phyloP scores from a whole-genome alignment of 1,140 invertebrate species.

The Pseudomyrmex sp. region DNA sequence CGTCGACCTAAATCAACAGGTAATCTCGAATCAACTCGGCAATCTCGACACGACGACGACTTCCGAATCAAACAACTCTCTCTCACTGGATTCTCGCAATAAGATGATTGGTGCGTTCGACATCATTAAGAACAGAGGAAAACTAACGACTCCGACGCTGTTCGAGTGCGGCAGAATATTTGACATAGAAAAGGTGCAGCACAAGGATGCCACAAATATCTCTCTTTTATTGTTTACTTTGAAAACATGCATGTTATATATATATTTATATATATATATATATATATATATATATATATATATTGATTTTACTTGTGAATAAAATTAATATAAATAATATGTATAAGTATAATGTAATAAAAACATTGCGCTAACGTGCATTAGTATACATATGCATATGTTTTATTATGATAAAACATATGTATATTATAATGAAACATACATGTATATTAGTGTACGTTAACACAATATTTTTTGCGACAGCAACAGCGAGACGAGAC shows the following conservation, averaged over 20 bases:
- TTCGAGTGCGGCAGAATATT: constrained; percentile 62
- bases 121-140: constrained; percentile 65
- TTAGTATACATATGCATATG: too few species aligned
- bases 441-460: neutral
- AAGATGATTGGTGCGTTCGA: constrained; percentile 45
- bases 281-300: too few species aligned
- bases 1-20: neutral
- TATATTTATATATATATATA: too few species aligned
- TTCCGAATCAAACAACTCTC: constrained; percentile 1
- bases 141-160: constrained; percentile 68
- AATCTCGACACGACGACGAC: constrained; percentile 4
- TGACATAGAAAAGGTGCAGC: constrained; percentile 62
- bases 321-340: too few species aligned
- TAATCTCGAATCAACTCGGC: neutral
- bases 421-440: too few species aligned
- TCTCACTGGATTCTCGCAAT: constrained; percentile 13
- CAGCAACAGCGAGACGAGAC: constrained; percentile 81
- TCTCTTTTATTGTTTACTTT: neutral
- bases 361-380: too few species aligned
- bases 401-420: too few species aligned
- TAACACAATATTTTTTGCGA: neutral
- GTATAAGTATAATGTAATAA: too few species aligned
- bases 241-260: too few species aligned
- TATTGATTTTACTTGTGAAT: too few species aligned
- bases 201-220: constrained; percentile 1